Evolutionary conservation across 2,113 vertebrate species (phyloP).

Genomic region (Miniopterus natalensis): DNA sequence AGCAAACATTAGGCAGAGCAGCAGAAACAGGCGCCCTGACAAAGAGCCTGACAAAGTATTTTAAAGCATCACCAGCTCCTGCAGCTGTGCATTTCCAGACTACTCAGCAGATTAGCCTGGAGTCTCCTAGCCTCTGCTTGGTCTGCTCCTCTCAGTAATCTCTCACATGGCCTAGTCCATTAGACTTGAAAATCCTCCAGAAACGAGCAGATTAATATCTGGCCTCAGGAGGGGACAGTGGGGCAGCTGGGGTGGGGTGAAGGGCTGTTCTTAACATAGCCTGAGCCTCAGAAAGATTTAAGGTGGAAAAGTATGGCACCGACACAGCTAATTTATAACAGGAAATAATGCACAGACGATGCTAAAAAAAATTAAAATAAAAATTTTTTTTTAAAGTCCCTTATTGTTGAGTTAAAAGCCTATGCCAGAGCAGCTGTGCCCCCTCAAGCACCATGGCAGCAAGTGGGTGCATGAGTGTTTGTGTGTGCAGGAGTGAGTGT

Average conservation of each 20-base stretch:
- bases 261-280: not conserved
- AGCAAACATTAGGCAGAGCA: slow-evolving; percentile 47
- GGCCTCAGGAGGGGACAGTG: not conserved
- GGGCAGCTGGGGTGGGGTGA: not conserved
- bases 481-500: not conserved
- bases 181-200: slow-evolving; percentile 68
- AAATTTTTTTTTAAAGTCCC: not conserved
- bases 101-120: slow-evolving; percentile 61
- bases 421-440: slow-evolving; percentile 2
- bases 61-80: slow-evolving; percentile 36
- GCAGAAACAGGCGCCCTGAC: slow-evolving; percentile 56
- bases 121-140: slow-evolving; percentile 69
- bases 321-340: not conserved
- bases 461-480: not conserved
- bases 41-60: slow-evolving; percentile 70
- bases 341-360: not conserved
- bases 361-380: not conserved
- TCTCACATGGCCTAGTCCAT: slow-evolving; percentile 79
- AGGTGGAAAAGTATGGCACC: not conserved
- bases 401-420: not conserved
- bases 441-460: not conserved
- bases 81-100: slow-evolving; percentile 85
- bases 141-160: slow-evolving; percentile 73
- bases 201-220: slow-evolving; percentile 64
- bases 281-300: not conserved